phyloP scores from a whole-genome alignment of 2,888 invertebrate species.

The Acanthopleura granulata region DNA sequence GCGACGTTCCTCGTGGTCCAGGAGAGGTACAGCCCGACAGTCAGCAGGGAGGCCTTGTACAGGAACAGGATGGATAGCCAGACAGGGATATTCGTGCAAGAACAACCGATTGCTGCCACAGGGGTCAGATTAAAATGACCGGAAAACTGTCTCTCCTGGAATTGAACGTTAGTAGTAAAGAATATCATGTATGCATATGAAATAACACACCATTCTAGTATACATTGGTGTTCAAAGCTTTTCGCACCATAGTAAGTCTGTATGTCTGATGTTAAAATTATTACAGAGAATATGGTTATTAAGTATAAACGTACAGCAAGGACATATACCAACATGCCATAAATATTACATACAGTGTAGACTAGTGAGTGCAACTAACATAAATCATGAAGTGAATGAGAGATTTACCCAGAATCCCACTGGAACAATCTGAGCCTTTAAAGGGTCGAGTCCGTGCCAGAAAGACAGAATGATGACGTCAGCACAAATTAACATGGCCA shows the following conservation, averaged over 20 bases:
- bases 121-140: constrained; percentile 7
- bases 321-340: too few species aligned
- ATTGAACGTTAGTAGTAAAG: too few species aligned
- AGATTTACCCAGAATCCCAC: not conserved
- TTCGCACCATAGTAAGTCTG: too few species aligned
- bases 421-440: constrained; percentile 26
- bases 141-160: too few species aligned
- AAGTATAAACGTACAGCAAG: too few species aligned
- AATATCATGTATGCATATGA: too few species aligned
- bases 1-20: constrained; percentile 54
- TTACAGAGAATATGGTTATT: too few species aligned
- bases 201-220: too few species aligned
- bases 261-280: too few species aligned
- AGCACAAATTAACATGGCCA: constrained; percentile 39
- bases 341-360: too few species aligned
- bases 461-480: constrained; percentile 45
- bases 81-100: constrained; percentile 36
- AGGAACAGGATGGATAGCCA: constrained; percentile 46
- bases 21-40: constrained; percentile 48
- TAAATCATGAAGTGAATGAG: not conserved
- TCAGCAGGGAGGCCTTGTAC: constrained; percentile 48
- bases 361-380: not conserved
- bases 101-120: constrained; percentile 26
- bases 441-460: constrained; percentile 54
- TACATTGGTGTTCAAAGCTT: too few species aligned